Evolutionary conservation across 2,888 invertebrate species (phyloP), one percentile per base, ranked within the genome.

Genomic region (Sturmia bella): DNA sequence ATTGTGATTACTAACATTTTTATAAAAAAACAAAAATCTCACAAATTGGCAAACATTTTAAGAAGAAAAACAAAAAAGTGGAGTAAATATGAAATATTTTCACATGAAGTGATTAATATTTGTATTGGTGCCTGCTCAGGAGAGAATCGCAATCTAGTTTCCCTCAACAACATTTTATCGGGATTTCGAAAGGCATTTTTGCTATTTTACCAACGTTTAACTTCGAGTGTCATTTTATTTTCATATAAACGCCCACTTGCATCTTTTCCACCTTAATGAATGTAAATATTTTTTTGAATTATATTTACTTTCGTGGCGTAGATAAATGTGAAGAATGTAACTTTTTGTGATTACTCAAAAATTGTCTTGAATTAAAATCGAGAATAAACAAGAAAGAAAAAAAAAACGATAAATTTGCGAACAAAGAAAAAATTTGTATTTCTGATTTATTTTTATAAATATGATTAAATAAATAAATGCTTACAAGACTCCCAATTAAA

Each of bases 291-390:
- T 86, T n/a, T 79, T 83, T 17, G 84, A 85, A 86, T 86, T 86
- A 69, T 83, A 88, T 85, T 86, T 84, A 78, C 84, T 85, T 87
- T 83, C 85, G 84, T 85, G 86, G 85, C 85, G 76, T 69, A 85
- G 79, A 85, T 84, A 86, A 85, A 85, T 83, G 80, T 73, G 84
- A 86, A 85, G 73, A 56, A 77, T 43, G 12, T 45, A 21, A 39
- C 54, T 43, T 72, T n/a, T 52, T 72, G 9, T 59, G 37, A 50
- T 50, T 59, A 17, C 41, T 39, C 50, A 27, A 61, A 39, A 12
- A 50, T 45, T 41, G 50, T 57, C 37, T 24, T 17, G 21, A 45
- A 43, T 15, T 39, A 24, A 43, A 69, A 48, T 39, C 45, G 61
- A 13, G 32, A 70, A 75, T 32, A 27, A 59, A 68, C 15, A 43